Conservation (phyloP, 2,113 vertebrate genomes). For the Trachemys scripta region DNA sequence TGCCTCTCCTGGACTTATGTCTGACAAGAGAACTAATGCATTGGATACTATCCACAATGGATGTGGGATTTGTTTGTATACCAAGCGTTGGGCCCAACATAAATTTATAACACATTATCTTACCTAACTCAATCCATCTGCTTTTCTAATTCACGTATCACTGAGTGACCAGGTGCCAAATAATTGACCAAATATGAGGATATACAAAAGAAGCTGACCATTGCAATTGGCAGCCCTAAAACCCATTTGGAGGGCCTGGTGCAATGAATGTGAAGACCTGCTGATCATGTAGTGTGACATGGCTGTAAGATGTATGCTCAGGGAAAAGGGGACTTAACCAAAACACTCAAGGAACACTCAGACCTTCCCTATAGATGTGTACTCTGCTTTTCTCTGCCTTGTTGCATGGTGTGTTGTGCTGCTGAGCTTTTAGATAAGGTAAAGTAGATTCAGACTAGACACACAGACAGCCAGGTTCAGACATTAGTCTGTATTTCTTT, state of each 20-base stretch:
- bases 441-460: not conserved
- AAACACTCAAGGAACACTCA: not conserved
- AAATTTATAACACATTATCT: not conserved
- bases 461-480: not conserved
- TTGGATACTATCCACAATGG: not conserved
- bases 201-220: not conserved
- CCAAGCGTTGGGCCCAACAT: not conserved
- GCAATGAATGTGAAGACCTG: not conserved
- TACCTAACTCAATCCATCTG: not conserved
- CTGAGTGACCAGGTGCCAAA: not conserved
- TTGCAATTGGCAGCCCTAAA: not conserved
- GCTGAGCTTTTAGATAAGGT: not conserved
- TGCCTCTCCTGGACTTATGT: conserved; percentile 8
- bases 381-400: not conserved
- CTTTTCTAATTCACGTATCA: conserved; percentile 5
- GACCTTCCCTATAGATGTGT: not conserved
- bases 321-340: conserved; percentile 19
- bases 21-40: not conserved
- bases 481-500: not conserved
- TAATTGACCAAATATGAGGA: conserved; percentile 2
- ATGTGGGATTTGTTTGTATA: not conserved
- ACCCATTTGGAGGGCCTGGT: not conserved
- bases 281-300: conserved; percentile 2
- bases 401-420: not conserved
- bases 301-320: not conserved